Evolutionary conservation across 1,140 invertebrate genomes (phyloP), one percentile per base, ranked within the genome.

Genomic region (Tigriopus japonicus): DNA sequence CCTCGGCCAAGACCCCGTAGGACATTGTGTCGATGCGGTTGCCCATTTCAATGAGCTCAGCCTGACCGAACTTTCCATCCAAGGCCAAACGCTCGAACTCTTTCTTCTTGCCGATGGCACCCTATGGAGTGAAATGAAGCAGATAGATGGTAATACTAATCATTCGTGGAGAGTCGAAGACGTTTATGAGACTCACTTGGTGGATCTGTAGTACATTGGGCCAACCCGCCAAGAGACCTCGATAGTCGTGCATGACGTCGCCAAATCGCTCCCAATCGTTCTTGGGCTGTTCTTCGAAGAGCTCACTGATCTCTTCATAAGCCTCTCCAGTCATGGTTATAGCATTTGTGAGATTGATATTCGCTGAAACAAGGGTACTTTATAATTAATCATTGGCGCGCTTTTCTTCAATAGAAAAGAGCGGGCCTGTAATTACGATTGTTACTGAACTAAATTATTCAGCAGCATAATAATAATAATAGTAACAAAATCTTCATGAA

Each of bases 231-330:
- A 61, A 49, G 12, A 61, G 13, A 17, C 59, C 59, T 40, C 51
- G 45, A 35, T 61, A 61, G 28, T 61, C 59, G 35, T 61, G 43
- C 59, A 61, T 61, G 49, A 54, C 53, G 28, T 55, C 43, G 14
- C 43, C 49, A 15, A 56, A 54, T 19, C 53, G 59, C 52, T 61
- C 59, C 59, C 59, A 61, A 40, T 61, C 59, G 14, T 24, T 24
- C 28, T 52, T 24, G 17, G 59, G 45, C 35, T 56, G 49, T n/a
- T 60, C 42, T 23, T 49, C 52, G 23, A 24, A 23, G 3, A 61
- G 21, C 17, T 61, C 53, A 12, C 15, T 24, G 15, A 61, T 56
- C 40, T 61, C 59, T 40, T 61, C 59, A 24, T 61, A 61, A 19
- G 51, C 35, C 40, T 61, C 59, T 14, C 59, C 59, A 28, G 59